A percentile compares a stretch with the other conserved stretches of the same genome.
Conservation (phyloP, 2,797 vertebrate species). For the Gobionotothen gibberifrons region DNA sequence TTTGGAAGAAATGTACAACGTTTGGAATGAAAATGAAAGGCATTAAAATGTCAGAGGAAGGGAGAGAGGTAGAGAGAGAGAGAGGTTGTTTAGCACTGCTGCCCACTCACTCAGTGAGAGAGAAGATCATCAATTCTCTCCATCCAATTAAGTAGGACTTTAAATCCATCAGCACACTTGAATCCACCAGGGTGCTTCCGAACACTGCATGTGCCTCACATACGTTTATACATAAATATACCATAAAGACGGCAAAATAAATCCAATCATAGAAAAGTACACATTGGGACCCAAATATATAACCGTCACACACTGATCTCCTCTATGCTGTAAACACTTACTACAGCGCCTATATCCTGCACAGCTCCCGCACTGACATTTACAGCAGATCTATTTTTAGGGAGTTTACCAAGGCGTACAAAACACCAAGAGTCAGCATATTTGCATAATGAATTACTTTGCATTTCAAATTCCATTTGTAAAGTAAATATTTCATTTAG, state of each 20-base stretch:
- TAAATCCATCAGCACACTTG: slow-evolving; percentile 33
- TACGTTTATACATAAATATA: slow-evolving; percentile 20
- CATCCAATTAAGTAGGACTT: slow-evolving; percentile 40
- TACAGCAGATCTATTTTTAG: slow-evolving; percentile 40
- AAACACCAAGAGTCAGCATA: slow-evolving; percentile 52
- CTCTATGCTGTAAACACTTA: slow-evolving; percentile 10
- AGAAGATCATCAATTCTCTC: slow-evolving; percentile 59
- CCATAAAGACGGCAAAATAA: slow-evolving; percentile 19
- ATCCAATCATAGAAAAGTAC: slow-evolving; percentile 9
- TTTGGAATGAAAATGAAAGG: slow-evolving; percentile 58
- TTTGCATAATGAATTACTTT: slow-evolving; percentile 56
- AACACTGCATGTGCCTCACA: slow-evolving; percentile 7
- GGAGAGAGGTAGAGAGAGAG: slow-evolving; percentile 11
- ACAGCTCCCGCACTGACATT: slow-evolving; percentile 39
- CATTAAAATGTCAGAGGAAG: slow-evolving; percentile 68
- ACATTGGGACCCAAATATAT: not conserved
- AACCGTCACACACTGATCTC: slow-evolving; percentile 1
- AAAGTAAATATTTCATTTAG: slow-evolving; percentile 66
- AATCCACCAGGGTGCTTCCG: slow-evolving; percentile 11
- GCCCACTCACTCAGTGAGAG: slow-evolving; percentile 51
- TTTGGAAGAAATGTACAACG: slow-evolving; percentile 48
- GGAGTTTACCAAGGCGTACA: slow-evolving; percentile 23
- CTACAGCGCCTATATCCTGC: not conserved
- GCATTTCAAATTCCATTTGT: slow-evolving; percentile 64
- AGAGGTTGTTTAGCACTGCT: slow-evolving; percentile 45